A percentile compares a stretch with the other conserved stretches of the same genome.
These are phyloP conservation scores for Lophura nycthemera DNA, from an alignment of 2,113 vertebrate genomes.

Conservation along the genomic window DNA sequence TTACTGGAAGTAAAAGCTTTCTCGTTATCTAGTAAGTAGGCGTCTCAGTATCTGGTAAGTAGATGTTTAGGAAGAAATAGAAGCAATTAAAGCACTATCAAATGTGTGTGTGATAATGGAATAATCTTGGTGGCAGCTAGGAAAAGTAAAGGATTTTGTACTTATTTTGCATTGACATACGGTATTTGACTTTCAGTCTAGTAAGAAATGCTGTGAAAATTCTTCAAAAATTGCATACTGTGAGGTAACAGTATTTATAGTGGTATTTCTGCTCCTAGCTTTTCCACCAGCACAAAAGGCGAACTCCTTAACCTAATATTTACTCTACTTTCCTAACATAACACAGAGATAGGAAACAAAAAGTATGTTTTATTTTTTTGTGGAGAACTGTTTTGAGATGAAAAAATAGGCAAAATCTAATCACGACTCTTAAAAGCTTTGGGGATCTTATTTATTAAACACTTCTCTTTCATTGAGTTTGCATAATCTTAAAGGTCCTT, in stretches of 20 bases:
- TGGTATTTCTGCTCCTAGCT: not conserved
- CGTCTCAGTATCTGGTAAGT: not conserved
- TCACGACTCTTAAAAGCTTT: constrained; percentile 1
- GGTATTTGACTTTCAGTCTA: not conserved
- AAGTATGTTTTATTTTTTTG: not conserved
- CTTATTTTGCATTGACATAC: not conserved
- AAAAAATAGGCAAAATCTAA: not conserved
- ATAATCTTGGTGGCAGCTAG: not conserved
- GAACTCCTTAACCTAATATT: not conserved
- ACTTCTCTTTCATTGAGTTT: not conserved
- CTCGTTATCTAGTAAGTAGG: constrained; percentile 16
- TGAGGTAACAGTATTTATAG: not conserved
- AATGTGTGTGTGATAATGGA: not conserved
- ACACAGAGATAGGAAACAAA: not conserved
- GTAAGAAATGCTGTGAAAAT: not conserved
- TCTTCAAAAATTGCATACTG: constrained; percentile 8
- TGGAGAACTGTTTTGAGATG: not conserved
- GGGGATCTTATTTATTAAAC: not conserved
- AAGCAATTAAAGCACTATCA: constrained; percentile 24
- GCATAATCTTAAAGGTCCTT: not conserved
- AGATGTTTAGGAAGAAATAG: constrained; percentile 33
- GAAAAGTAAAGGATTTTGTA: not conserved
- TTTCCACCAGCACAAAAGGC: not conserved
- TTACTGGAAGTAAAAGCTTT: constrained; percentile 7
- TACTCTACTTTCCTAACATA: not conserved